Evolutionary conservation across 2,888 invertebrate genomes (phyloP).

Genomic region (Nomada hirtipes): DNA sequence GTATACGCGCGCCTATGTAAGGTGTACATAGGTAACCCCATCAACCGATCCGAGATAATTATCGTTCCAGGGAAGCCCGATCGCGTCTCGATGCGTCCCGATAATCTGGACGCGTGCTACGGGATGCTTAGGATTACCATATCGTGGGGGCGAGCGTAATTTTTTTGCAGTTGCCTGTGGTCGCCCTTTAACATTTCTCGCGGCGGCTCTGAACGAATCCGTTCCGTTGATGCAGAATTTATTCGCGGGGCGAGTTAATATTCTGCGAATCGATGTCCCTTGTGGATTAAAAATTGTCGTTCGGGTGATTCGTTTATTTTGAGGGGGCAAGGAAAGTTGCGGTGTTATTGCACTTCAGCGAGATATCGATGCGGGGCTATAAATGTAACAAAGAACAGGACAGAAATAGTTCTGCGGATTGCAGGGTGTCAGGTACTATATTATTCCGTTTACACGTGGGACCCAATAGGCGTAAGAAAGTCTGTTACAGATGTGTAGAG

Average conservation of each 20-base stretch:
- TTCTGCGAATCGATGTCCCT: too few species aligned
- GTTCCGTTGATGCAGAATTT: too few species aligned
- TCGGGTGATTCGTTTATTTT: too few species aligned
- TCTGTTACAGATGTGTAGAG: slow-evolving; percentile 14
- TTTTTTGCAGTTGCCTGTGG: slow-evolving; percentile 15
- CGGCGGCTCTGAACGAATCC: background rate
- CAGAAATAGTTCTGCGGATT: slow-evolving; percentile 51
- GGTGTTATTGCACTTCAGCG: slow-evolving; percentile 62
- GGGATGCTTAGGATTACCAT: slow-evolving; percentile 33
- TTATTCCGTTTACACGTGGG: slow-evolving; percentile 38
- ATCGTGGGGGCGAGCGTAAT: slow-evolving; percentile 9
- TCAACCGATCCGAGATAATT: slow-evolving; percentile 76
- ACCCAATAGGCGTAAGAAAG: slow-evolving; percentile 31
- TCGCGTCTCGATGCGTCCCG: slow-evolving; percentile 57
- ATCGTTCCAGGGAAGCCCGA: slow-evolving; percentile 71
- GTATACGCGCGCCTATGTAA: slow-evolving; percentile 48
- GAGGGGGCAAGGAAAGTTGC: background rate
- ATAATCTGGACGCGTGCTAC: slow-evolving; percentile 60
- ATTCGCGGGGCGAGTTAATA: too few species aligned
- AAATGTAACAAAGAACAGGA: slow-evolving; percentile 51
- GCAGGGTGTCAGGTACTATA: slow-evolving; percentile 33
- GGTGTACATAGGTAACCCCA: slow-evolving; percentile 68
- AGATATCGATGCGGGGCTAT: slow-evolving; percentile 65
- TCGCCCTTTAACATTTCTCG: background rate
- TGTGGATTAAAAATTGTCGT: too few species aligned